Percentiles rank a stretch among this genome's conserved stretches.
Conservation (phyloP, 2,797 vertebrate genomes). For the Phoeniculus purpureus region DNA sequence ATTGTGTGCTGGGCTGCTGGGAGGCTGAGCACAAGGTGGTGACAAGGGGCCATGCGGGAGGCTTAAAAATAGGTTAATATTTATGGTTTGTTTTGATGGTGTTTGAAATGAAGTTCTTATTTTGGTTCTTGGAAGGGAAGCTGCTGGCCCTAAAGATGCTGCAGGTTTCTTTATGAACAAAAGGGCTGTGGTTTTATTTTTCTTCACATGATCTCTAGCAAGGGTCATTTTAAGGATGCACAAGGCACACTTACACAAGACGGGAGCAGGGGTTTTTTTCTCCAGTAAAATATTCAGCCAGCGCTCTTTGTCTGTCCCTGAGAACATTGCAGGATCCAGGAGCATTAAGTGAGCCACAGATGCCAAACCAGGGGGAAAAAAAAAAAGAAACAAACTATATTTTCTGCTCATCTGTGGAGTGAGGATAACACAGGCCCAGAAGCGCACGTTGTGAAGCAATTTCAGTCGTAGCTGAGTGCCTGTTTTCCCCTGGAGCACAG, state of each 20-base stretch:
- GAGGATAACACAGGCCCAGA: slow-evolving; percentile 77
- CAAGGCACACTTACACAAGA: slow-evolving; percentile 1
- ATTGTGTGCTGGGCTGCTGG: background rate
- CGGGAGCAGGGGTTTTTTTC: slow-evolving; percentile 4
- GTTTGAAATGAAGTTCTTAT: background rate
- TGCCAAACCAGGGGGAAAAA: slow-evolving; percentile 56
- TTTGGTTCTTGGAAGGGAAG: slow-evolving; percentile 31
- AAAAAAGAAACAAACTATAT: slow-evolving; percentile 77
- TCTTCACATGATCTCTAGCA: background rate
- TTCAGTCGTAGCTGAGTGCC: slow-evolving; percentile 78
- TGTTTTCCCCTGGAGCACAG: slow-evolving; percentile 79
- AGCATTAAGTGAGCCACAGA: slow-evolving; percentile 70
- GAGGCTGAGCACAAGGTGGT: background rate
- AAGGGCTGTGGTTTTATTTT: slow-evolving; percentile 57
- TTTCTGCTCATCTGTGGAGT: slow-evolving; percentile 78
- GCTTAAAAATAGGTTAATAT: slow-evolving; percentile 19
- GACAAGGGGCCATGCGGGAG: background rate
- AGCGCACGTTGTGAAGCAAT: slow-evolving; percentile 76
- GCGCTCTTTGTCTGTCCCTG: slow-evolving; percentile 48
- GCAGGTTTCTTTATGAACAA: slow-evolving; percentile 19
- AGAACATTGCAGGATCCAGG: slow-evolving; percentile 64
- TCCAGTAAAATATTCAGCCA: slow-evolving; percentile 44
- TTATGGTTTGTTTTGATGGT: slow-evolving; percentile 34
- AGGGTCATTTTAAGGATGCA: slow-evolving; percentile 63
- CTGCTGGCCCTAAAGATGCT: slow-evolving; percentile 48